These are phyloP conservation scores for Xiphias gladius DNA, from an alignment of 2,113 vertebrate genomes.

Conservation along the genomic window DNA sequence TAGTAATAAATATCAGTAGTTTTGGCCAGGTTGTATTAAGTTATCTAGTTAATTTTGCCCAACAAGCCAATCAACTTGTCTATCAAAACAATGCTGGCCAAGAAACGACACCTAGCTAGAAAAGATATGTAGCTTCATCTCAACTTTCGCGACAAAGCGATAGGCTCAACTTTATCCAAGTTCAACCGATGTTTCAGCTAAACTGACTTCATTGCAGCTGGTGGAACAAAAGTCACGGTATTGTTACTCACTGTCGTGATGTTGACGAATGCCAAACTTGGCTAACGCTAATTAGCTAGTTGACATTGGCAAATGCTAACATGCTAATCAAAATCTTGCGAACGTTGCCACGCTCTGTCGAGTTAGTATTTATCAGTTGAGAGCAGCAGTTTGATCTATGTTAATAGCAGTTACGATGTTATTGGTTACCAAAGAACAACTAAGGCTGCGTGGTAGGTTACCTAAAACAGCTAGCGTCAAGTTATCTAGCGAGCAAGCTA, in stretches of 20 bases:
- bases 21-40: neutral
- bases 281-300: constrained; percentile 54
- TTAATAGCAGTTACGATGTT: too few species aligned
- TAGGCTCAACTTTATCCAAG: neutral
- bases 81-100: constrained; percentile 18
- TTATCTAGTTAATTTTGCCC: neutral
- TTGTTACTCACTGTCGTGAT: neutral
- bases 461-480: constrained; percentile 34
- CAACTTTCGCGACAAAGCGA: constrained; percentile 4
- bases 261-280: constrained; percentile 22
- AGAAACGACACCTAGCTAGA: neutral
- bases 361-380: neutral
- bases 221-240: neutral
- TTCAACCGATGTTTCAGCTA: neutral
- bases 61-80: constrained; percentile 6
- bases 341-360: neutral
- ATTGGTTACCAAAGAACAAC: neutral
- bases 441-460: neutral
- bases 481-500: constrained; percentile 51
- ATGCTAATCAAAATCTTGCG: constrained; percentile 7
- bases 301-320: constrained; percentile 4
- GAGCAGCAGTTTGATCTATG: neutral
- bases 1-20: neutral
- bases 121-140: neutral
- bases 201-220: neutral